These are phyloP conservation scores for Halichoeres trimaculatus DNA, from an alignment of 2,113 vertebrate species.

Conservation along the genomic window DNA sequence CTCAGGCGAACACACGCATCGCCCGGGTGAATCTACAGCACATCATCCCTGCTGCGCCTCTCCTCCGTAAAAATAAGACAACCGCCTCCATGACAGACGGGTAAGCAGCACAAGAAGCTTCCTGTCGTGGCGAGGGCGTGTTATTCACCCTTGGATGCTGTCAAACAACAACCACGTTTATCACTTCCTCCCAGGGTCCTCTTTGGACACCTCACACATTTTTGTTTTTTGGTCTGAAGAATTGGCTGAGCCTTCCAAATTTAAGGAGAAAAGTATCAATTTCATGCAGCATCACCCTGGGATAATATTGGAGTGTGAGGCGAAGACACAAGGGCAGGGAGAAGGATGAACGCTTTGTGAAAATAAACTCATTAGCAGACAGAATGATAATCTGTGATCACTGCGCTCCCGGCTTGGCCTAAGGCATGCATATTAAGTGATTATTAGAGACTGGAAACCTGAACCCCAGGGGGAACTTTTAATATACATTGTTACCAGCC, in stretches of 20 bases:
- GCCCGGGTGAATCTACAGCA: conserved; percentile 61
- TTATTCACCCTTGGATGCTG: conserved; percentile 60
- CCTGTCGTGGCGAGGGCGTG: conserved; percentile 27
- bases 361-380: conserved; percentile 56
- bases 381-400: conserved; percentile 56
- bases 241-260: not conserved
- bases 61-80: conserved; percentile 45
- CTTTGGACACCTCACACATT: conserved; percentile 16
- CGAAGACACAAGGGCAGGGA: conserved; percentile 19
- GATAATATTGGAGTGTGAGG: conserved; percentile 12
- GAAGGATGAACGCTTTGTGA: conserved; percentile 32
- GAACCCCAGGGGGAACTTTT: conserved; percentile 40
- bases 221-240: conserved; percentile 11
- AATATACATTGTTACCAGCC: conserved; percentile 38
- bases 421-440: conserved; percentile 56
- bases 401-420: conserved; percentile 35
- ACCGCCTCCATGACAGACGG: conserved; percentile 42
- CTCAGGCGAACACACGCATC: conserved; percentile 43
- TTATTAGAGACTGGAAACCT: conserved; percentile 51
- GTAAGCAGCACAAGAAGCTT: conserved; percentile 42
- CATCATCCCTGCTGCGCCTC: conserved; percentile 49
- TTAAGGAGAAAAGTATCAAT: not conserved
- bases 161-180: conserved; percentile 59
- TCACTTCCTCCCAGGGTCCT: conserved; percentile 55
- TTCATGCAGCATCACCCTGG: not conserved